These are phyloP conservation scores for Calyptommatus sinebrachiatus DNA, from an alignment of 2,113 vertebrate genomes.

Conservation along the genomic window DNA sequence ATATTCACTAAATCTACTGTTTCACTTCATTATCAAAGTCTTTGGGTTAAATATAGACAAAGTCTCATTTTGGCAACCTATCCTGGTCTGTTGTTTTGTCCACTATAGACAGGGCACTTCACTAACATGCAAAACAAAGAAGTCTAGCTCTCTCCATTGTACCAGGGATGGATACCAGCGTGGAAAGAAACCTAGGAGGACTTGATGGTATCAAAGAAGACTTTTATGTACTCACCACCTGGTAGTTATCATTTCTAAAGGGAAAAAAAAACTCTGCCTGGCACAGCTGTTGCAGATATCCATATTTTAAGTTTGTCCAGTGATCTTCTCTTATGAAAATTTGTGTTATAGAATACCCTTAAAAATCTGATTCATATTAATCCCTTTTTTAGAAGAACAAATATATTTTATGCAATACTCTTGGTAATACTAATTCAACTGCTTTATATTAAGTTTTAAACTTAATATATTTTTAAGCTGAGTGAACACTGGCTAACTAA, in stretches of 20 bases:
- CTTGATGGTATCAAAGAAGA: neutral
- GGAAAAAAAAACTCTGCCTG: neutral
- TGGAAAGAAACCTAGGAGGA: neutral
- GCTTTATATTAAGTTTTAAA: neutral
- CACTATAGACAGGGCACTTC: neutral
- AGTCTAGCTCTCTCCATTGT: neutral
- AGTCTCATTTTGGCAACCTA: no score
- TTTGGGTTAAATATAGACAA: no score
- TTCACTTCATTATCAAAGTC: no score
- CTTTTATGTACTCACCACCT: neutral
- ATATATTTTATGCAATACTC: neutral
- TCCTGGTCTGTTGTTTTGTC: no score
- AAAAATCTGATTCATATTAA: neutral
- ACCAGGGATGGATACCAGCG: no score
- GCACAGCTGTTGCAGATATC: neutral
- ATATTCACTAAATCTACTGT: no score
- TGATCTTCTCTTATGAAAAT: neutral
- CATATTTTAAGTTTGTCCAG: neutral
- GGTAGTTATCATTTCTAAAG: neutral
- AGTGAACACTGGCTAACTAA: constrained; percentile 21
- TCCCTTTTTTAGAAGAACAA: neutral
- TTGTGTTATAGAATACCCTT: neutral
- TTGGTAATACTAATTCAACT: neutral
- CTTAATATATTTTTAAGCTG: constrained; percentile 37
- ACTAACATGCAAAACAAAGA: neutral